Base-by-base conservation (phyloP, 2,797 vertebrate species). In the Gymnoscopelus braueri region DNA sequence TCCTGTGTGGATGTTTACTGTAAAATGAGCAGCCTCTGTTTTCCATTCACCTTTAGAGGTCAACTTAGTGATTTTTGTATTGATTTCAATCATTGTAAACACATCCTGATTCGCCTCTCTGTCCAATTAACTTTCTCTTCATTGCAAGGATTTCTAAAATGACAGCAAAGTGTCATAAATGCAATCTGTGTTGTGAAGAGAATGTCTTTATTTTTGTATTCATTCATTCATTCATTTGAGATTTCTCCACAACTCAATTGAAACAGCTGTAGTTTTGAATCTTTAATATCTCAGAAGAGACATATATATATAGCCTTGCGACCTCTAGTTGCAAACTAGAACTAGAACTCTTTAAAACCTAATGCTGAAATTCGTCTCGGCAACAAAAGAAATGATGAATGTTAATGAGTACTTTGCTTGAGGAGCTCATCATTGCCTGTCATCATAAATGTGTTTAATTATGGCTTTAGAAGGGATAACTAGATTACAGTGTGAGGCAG, bases 81-180 rank as follows among this genome's bases (percentile, higher is more conserved):
- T 74, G 80, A 88, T 84, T 85, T 64, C 35, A 54, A 68, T 62
- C 65, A 44, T 15, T 64, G 66, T 70, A 44, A 68, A 77, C 55
- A 71, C 19, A 63, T 63, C 51, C 69, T 66, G 77, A 77, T 68
- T 80, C 58, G 53, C n/a, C 59, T n/a, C 5, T 74, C 60, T 50
- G 47, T 52, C 63, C 67, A 64, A 62, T 32, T 75, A 48, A 67
- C 60, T 59, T 63, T 12, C 14, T 12, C 48, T 19, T n/a, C 7
- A 39, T 39, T 39, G 5, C 32, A 58, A 56, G 54, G 8, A 10
- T 56, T 26, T 56, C 23, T 26, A 24, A 56, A 5, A 76, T 68
- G 51, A 14, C 51, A 11, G n/a, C 3, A 53, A 32, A 61, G 14
- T 5, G 54, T 53, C 6, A 58, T 58, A 24, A 47, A 54, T 50